phyloP scores from a whole-genome alignment of 2,797 vertebrate genomes.

The Betta splendens region DNA sequence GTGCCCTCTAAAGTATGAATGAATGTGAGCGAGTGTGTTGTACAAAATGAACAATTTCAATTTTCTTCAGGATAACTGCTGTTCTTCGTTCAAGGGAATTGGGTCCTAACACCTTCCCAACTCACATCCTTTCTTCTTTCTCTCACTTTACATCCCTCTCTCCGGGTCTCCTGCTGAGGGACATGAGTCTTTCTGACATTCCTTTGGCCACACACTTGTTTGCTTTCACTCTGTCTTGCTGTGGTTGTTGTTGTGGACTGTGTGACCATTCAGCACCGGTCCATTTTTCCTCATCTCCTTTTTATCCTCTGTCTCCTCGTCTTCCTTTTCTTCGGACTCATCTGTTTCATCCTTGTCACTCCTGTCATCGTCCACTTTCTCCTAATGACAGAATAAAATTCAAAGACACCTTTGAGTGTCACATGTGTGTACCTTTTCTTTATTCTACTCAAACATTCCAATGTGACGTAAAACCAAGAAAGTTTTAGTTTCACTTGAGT shows the following conservation, averaged over 20 bases:
- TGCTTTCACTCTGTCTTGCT: slow-evolving; percentile 86
- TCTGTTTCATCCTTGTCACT: slow-evolving; percentile 94
- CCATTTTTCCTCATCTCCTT: slow-evolving; percentile 80
- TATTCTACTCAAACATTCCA: no score
- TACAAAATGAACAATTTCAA: slow-evolving; percentile 63
- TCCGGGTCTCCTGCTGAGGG: slow-evolving; percentile 37
- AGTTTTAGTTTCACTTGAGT: no score
- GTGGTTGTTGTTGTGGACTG: slow-evolving; percentile 88
- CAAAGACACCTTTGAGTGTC: neutral
- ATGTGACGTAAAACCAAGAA: no score
- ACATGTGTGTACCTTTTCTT: neutral
- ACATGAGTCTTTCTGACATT: slow-evolving; percentile 56
- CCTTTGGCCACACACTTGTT: slow-evolving; percentile 35
- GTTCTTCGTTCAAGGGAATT: slow-evolving; percentile 49
- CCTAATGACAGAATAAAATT: slow-evolving; percentile 48
- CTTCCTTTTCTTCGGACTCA: slow-evolving; percentile 73
- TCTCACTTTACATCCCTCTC: slow-evolving; percentile 30
- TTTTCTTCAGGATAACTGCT: slow-evolving; percentile 50
- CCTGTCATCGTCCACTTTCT: slow-evolving; percentile 92
- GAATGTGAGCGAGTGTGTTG: slow-evolving; percentile 46
- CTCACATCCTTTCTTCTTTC: slow-evolving; percentile 22
- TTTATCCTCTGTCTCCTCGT: slow-evolving; percentile 47
- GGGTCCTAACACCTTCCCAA: slow-evolving; percentile 11
- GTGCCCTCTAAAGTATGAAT: slow-evolving; percentile 49
- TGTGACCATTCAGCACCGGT: slow-evolving; percentile 86